Conservation (phyloP, 2,888 invertebrate genomes). For the Bombylius discolor region DNA sequence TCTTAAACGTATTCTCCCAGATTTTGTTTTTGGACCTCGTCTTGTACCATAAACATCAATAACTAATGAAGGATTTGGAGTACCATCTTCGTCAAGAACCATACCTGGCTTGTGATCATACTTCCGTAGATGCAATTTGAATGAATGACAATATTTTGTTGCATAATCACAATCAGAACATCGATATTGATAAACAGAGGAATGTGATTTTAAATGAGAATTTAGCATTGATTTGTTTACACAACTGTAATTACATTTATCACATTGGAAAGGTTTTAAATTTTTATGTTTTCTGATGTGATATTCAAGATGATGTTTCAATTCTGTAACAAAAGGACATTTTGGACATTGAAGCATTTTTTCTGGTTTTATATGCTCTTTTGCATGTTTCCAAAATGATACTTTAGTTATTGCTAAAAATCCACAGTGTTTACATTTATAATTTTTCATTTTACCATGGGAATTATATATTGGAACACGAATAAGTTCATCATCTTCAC, state of each 20-base stretch:
- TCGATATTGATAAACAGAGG: constrained; percentile 80
- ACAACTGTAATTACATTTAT: constrained; percentile 76
- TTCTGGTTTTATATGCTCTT: constrained; percentile 83
- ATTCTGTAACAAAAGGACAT: constrained; percentile 96
- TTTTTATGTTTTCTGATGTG: constrained; percentile 91
- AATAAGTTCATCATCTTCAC: constrained; percentile 35
- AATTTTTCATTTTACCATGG: constrained; percentile 72
- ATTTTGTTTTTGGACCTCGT: constrained; percentile 64
- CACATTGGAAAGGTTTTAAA: constrained; percentile 90
- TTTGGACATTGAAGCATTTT: constrained; percentile 80
- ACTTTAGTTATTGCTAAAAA: constrained; percentile 74
- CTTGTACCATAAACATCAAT: constrained; percentile 86
- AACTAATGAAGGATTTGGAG: constrained; percentile 73
- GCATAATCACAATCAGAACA: constrained; percentile 91
- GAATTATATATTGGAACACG: constrained; percentile 40
- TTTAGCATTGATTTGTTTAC: constrained; percentile 99
- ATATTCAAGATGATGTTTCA: constrained; percentile 97
- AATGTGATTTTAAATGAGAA: constrained; percentile 94
- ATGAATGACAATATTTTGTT: constrained; percentile 94
- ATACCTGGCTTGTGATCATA: constrained; percentile 82
- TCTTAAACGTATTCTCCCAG: not conserved
- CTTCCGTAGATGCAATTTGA: constrained; percentile 89
- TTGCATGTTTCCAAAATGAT: constrained; percentile 87
- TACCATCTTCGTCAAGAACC: constrained; percentile 79
- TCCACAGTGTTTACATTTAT: constrained; percentile 86